phyloP scores from a whole-genome alignment of 2,888 invertebrate species.

The Nemoura dubitans region DNA sequence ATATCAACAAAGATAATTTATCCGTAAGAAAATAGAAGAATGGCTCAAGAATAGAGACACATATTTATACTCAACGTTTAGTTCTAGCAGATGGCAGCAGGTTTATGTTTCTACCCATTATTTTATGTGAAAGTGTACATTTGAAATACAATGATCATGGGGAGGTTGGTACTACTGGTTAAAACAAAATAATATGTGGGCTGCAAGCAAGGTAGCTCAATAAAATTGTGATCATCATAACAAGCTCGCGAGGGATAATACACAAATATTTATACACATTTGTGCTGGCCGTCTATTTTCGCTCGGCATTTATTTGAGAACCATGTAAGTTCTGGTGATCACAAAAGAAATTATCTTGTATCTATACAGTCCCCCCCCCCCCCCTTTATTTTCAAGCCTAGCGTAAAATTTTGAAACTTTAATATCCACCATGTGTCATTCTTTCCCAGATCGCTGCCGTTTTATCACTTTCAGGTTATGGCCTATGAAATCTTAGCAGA shows the following conservation, averaged over 20 bases:
- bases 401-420: too few species aligned
- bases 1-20: slow-evolving; percentile 36
- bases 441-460: neutral
- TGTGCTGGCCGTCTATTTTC: neutral
- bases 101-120: slow-evolving; percentile 30
- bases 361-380: too few species aligned
- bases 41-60: slow-evolving; percentile 35
- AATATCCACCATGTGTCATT: too few species aligned
- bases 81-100: neutral
- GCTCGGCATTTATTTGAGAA: too few species aligned
- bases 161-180: neutral
- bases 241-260: neutral
- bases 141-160: slow-evolving; percentile 40
- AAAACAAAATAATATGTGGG: neutral
- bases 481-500: neutral
- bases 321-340: neutral
- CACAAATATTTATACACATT: neutral
- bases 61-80: neutral
- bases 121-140: slow-evolving; percentile 37
- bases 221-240: slow-evolving; percentile 25
- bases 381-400: too few species aligned
- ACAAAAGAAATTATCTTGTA: neutral
- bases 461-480: slow-evolving; percentile 3
- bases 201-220: slow-evolving; percentile 25
- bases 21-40: slow-evolving; percentile 45